phyloP scores from a whole-genome alignment of 2,113 vertebrate species.

The Piprites chloris region DNA sequence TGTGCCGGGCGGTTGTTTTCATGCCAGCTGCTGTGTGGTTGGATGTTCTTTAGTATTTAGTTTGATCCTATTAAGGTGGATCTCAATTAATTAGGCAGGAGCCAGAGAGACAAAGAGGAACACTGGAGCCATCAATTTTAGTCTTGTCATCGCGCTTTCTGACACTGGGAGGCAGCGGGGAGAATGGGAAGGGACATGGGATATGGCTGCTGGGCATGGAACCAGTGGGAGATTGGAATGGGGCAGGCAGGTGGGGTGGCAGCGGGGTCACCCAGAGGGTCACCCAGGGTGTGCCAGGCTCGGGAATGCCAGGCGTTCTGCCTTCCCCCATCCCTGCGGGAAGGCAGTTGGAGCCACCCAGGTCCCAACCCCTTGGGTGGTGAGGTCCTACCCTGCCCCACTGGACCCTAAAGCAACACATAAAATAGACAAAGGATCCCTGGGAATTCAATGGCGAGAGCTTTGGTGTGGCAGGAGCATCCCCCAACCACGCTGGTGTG shows the following conservation, averaged over 20 bases:
- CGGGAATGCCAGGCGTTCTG: background rate
- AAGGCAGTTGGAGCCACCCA: background rate
- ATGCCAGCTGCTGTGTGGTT: conserved; percentile 39
- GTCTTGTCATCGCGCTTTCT: background rate
- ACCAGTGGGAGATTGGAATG: rapidly evolving
- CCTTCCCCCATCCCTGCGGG: rapidly evolving
- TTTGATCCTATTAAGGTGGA: conserved; percentile 64
- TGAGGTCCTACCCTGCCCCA: rapidly evolving
- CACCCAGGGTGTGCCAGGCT: background rate
- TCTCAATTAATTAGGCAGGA: conserved; percentile 59
- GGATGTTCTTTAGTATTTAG: conserved; percentile 46
- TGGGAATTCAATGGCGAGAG: rapidly evolving
- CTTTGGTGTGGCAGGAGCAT: background rate
- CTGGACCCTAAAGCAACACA: background rate
- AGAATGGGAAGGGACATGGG: rapidly evolving
- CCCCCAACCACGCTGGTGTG: rapidly evolving
- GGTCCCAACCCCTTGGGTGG: background rate
- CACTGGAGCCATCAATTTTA: background rate
- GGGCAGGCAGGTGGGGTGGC: background rate
- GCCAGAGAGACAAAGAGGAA: conserved; percentile 32
- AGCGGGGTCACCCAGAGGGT: background rate
- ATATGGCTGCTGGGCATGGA: background rate
- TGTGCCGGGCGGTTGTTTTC: background rate
- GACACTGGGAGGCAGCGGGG: background rate
- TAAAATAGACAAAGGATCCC: rapidly evolving